A percentile compares a stretch with the other conserved stretches of the same genome.
Evolutionary conservation across 1,140 invertebrate genomes (phyloP).

Genomic region (honey bee (Apis mellifera)): Amel_HAv3.1 CM009942.2:10141501-10142000

Average conservation of each 20-base stretch:
- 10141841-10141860: slow-evolving; percentile 25
- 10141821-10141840: background rate
- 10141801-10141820: slow-evolving; percentile 18
- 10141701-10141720: background rate
- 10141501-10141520: slow-evolving; percentile 26
- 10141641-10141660: too few species aligned
- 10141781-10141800: background rate
- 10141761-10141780: background rate
- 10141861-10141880: slow-evolving; percentile 27
- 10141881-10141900: background rate
- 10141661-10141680: too few species aligned
- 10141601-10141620: background rate
- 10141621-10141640: background rate
- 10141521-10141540: slow-evolving; percentile 3
- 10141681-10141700: too few species aligned
- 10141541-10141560: slow-evolving; percentile 36
- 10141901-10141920: too few species aligned
- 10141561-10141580: slow-evolving; percentile 55
- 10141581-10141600: slow-evolving; percentile 24
- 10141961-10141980: too few species aligned
- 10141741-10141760: background rate
- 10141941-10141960: too few species aligned
- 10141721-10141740: background rate
- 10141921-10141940: too few species aligned
- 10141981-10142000: slow-evolving; percentile 24